Evolutionary conservation across 2,797 vertebrate species (phyloP).

Genomic region (Eupleurogrammus muticus): DNA sequence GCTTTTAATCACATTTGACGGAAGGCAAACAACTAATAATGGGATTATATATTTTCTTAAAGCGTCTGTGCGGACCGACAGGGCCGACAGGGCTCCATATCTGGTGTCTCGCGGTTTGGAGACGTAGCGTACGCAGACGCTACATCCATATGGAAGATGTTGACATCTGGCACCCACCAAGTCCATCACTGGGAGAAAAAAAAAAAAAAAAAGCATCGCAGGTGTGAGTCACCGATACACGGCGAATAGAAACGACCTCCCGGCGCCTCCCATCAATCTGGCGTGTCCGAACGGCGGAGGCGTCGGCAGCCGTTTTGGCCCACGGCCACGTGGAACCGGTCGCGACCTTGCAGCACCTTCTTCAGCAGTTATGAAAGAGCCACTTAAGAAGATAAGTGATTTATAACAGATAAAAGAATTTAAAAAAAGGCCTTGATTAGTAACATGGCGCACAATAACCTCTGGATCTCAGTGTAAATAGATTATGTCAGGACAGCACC

Average conservation of each 20-base stretch:
- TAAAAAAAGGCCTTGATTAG: slow-evolving; percentile 22
- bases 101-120: slow-evolving; percentile 44
- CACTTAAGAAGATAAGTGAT: slow-evolving; percentile 50
- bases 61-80: slow-evolving; percentile 42
- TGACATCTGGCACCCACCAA: slow-evolving; percentile 62
- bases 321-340: slow-evolving; percentile 26
- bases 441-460: slow-evolving; percentile 34
- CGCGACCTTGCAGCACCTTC: slow-evolving; percentile 33
- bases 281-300: slow-evolving; percentile 40
- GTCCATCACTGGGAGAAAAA: slow-evolving; percentile 44
- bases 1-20: slow-evolving; percentile 64
- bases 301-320: slow-evolving; percentile 33
- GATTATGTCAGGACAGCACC: not conserved
- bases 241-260: not conserved
- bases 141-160: slow-evolving; percentile 67
- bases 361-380: slow-evolving; percentile 23
- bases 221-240: slow-evolving; percentile 7
- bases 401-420: slow-evolving; percentile 21
- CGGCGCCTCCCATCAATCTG: slow-evolving; percentile 52
- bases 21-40: slow-evolving; percentile 64
- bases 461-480: slow-evolving; percentile 28
- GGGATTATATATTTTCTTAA: slow-evolving; percentile 57
- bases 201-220: slow-evolving; percentile 4
- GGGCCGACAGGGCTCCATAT: slow-evolving; percentile 27
- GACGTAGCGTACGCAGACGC: slow-evolving; percentile 33